Base-by-base conservation (phyloP, 2,113 vertebrate species). In the Callorhinus ursinus region DNA sequence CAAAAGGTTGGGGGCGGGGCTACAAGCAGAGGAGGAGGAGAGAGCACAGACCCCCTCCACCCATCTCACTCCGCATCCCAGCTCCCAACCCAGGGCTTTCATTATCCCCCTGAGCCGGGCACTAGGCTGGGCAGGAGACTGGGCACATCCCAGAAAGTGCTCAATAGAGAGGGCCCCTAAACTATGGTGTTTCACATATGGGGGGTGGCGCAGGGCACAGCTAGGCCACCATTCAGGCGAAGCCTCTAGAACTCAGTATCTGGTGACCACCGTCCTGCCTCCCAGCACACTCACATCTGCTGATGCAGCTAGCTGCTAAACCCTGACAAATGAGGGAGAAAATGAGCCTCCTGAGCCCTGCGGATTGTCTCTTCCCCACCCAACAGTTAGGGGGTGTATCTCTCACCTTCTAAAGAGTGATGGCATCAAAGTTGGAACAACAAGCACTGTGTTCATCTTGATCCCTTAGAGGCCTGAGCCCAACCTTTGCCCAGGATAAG, bases 31-130 rank as follows among this genome's bases (percentile, higher is more conserved):
- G 42, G 80, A 67, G 31, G 76, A 57, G 7, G 28, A 59, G 12
- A 8, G 10, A 14, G 10, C 2, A 19, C 2, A 22, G 28, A 71
- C 7, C 1, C 1, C 39, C 16, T 28, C 8, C 14, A 21, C 33
- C 53, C 46, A 72, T 19, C 31, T 76, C 36, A 22, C 21, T 31
- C 28, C 36, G 31, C 15, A 24, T 55, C 59, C 24, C 42, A 42
- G 13, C 42, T 53, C 24, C 26, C 42, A 51, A 10, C 42, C 46
- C 13, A 11, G 21, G 39, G 46, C 57, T 79, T n/a, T 87, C 49
- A 28, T 74, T 85, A 42, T 86, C 42, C 87, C 33, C 4, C 19
- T 36, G 46, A 63, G n/a, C 95, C 53, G 36, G 31, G 2, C 8
- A 9, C 61, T 63, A n/a, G 67, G 46, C 24, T 79, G 51, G 53